Evolutionary conservation across 1,140 invertebrate genomes (phyloP), one percentile per base, ranked within the genome.

Genomic region (Nasonia longicornis): DNA sequence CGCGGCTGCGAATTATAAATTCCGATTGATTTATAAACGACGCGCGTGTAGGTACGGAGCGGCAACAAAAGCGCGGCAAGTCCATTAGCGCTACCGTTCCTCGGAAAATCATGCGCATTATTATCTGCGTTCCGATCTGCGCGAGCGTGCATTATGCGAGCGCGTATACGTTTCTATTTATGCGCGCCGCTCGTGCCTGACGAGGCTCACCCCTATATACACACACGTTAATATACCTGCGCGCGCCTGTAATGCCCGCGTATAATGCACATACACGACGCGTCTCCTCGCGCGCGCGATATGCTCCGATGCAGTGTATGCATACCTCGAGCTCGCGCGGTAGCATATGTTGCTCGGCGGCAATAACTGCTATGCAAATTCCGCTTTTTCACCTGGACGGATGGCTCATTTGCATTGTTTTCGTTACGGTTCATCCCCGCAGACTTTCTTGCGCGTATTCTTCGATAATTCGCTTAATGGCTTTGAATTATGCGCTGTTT

Each of bases 121-220:
- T 69, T 63, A 75, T 67, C 84, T 22, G 52, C 81, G 22, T 35
- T 45, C 14, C 42, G 58, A 71, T 77, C 70, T 11, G 22, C 52
- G 45, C 45, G 52, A 42, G n/a, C 78, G 78, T 81, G 84, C 83
- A 84, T 86, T 86, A 87, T 84, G 84, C 84, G 85, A 82, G 85
- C 84, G 85, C 81, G 45, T 74, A 52, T 74, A 74, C 72, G 72
- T 74, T 85, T 86, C 85, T 87, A 87, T 88, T 88, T 86, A 87
- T 85, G 85, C 80, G 76, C 80, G 79, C 84, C 84, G 82, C 52
- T 58, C 20, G 52, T 58, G 52, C 52, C 52, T 58, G 52, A 58
- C 52, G 52, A 58, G 52, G 52, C 52, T 58, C 52, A 58, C 52
- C 52, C 52, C 52, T 58, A 58, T n/a, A 58, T 58, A 58, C 52